Percentiles rank a stretch among this genome's conserved stretches.
Evolutionary conservation across 2,888 invertebrate species (phyloP).

Genomic region (Mythimna vitellina): DNA sequence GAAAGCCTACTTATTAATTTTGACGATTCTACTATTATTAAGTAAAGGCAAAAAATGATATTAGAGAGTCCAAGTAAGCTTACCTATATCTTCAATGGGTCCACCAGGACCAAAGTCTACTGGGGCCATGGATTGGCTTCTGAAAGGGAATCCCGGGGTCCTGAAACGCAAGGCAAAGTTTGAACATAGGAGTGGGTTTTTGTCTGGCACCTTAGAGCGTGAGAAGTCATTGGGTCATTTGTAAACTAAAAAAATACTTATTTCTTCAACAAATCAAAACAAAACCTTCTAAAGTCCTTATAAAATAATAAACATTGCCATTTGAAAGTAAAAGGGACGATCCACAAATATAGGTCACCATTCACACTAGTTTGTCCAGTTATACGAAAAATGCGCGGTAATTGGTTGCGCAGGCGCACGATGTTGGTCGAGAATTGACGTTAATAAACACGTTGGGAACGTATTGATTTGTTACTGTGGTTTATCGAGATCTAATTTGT

Average conservation of each 20-base stretch:
- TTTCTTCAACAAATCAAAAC: background rate
- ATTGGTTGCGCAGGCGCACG: constrained; percentile 69
- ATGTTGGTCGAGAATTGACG: constrained; percentile 55
- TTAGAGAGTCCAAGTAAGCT: background rate
- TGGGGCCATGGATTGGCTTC: too few species aligned
- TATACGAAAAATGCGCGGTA: constrained; percentile 63
- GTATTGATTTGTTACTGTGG: constrained; percentile 64
- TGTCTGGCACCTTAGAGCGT: too few species aligned
- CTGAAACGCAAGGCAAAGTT: too few species aligned
- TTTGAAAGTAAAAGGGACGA: constrained; percentile 64
- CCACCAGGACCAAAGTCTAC: too few species aligned
- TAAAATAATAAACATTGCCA: constrained; percentile 31
- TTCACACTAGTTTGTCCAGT: constrained; percentile 56
- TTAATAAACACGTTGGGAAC: constrained; percentile 66
- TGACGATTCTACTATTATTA: background rate
- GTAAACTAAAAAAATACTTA: too few species aligned
- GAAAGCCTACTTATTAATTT: background rate
- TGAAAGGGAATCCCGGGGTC: too few species aligned
- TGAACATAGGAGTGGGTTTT: too few species aligned
- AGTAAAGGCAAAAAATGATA: too few species aligned
- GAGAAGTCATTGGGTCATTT: too few species aligned
- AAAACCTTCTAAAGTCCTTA: constrained; percentile 10
- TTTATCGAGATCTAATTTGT: constrained; percentile 58
- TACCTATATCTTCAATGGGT: background rate
- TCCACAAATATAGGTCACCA: constrained; percentile 47